A percentile compares a stretch with the other conserved stretches of the same genome.
Evolutionary conservation across 2,797 vertebrate genomes (phyloP).

Genomic region (Sebastes taczanowskii): DNA sequence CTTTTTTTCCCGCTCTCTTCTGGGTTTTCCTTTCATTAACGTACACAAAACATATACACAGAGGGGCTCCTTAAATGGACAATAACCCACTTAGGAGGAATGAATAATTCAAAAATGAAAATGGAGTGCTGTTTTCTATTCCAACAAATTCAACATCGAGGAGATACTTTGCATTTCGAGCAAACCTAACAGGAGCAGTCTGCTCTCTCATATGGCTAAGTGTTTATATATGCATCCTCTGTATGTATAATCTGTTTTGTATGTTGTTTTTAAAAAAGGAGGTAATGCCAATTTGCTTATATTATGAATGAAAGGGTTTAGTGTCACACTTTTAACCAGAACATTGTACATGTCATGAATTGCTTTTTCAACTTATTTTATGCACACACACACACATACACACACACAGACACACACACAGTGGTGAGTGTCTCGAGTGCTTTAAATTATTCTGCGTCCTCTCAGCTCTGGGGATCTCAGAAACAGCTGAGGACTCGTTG

Average conservation of each 20-base stretch:
- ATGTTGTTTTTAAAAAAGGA: background rate
- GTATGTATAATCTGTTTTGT: conserved; percentile 31
- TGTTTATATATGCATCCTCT: conserved; percentile 34
- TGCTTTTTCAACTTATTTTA: background rate
- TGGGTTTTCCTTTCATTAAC: conserved; percentile 26
- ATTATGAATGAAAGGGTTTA: background rate
- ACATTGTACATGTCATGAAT: background rate
- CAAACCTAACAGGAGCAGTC: background rate
- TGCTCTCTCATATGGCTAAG: background rate
- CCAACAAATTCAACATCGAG: conserved; percentile 33
- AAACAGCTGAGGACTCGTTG: background rate
- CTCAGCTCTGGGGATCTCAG: background rate
- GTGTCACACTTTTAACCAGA: conserved; percentile 19
- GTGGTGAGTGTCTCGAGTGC: background rate
- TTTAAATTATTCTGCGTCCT: background rate
- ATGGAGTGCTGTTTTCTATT: conserved; percentile 35
- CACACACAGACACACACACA: background rate
- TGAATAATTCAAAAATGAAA: conserved; percentile 68
- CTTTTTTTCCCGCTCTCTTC: background rate
- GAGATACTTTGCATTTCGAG: conserved; percentile 53
- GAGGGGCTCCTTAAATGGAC: conserved; percentile 20
- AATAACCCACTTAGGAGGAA: conserved; percentile 41
- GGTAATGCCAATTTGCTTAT: background rate
- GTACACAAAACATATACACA: conserved; percentile 4
- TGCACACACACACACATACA: background rate